Percentiles rank a stretch among this genome's conserved stretches.
These are phyloP conservation scores for Pontoporia blainvillei DNA, from an alignment of 2,113 vertebrate species.

Conservation along the genomic window DNA sequence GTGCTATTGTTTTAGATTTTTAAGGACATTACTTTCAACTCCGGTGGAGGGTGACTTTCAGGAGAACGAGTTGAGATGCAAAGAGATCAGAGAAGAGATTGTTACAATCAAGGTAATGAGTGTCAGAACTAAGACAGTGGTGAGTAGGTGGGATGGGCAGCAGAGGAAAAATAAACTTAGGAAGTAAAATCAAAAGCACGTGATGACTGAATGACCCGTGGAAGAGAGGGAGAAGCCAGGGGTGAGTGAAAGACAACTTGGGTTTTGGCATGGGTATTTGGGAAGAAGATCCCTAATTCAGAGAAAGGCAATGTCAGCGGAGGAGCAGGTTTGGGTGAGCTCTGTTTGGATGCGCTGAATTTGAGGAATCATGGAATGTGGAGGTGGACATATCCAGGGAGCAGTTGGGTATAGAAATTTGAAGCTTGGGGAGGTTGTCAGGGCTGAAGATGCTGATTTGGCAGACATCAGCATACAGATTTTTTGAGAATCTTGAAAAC, in stretches of 20 bases:
- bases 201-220: too few relatives aligned
- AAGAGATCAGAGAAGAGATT: neutral
- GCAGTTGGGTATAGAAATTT: neutral
- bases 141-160: too few relatives aligned
- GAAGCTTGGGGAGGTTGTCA: neutral
- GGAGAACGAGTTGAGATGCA: neutral
- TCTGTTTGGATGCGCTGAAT: neutral
- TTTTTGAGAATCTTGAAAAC: neutral
- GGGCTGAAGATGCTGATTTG: neutral
- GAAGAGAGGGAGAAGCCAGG: neutral
- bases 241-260: too few relatives aligned
- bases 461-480: neutral
- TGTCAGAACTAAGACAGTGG: neutral
- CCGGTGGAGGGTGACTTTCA: neutral
- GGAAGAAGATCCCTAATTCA: neutral
- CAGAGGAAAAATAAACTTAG: neutral
- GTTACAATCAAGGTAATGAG: neutral
- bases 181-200: rapidly evolving
- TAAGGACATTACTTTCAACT: neutral
- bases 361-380: neutral
- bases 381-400: neutral
- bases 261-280: neutral
- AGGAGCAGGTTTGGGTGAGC: neutral
- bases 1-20: neutral
- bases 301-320: neutral